A percentile compares a stretch with the other conserved stretches of the same genome.
These are phyloP conservation scores for Leptinotarsa lineolata DNA, from an alignment of 1,140 invertebrate genomes.

Conservation along the genomic window DNA sequence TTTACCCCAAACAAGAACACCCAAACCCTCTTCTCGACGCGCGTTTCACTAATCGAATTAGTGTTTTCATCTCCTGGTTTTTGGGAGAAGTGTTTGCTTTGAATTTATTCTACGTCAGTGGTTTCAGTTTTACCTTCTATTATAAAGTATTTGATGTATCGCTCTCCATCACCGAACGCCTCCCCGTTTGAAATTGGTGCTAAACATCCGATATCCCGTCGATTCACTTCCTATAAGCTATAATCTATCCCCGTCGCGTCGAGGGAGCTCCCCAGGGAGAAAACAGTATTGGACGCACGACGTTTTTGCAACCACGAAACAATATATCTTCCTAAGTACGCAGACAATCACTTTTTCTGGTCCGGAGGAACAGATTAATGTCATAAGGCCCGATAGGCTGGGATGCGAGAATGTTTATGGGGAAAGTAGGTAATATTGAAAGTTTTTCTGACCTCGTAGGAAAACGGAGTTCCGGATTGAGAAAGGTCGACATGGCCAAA, in stretches of 20 bases:
- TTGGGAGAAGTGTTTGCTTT: too few relatives aligned
- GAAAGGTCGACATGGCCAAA: too few relatives aligned
- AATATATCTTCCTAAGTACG: constrained; percentile 36
- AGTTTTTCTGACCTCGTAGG: too few relatives aligned
- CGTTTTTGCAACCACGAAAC: constrained; percentile 29
- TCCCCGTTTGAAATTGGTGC: too few relatives aligned
- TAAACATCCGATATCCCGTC: too few relatives aligned
- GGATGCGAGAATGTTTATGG: too few relatives aligned
- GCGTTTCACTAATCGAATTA: too few relatives aligned
- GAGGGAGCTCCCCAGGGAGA: constrained; percentile 26
- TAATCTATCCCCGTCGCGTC: constrained; percentile 29
- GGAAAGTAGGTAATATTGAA: too few relatives aligned
- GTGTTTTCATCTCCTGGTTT: too few relatives aligned
- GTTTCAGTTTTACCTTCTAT: background rate
- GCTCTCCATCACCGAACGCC: constrained; percentile 16
- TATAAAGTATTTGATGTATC: constrained; percentile 27
- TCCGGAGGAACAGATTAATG: background rate
- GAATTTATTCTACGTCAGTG: too few relatives aligned
- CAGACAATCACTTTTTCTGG: constrained; percentile 10
- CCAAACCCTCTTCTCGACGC: background rate
- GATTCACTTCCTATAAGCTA: constrained; percentile 11
- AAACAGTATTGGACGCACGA: constrained; percentile 32
- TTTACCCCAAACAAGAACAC: too few relatives aligned
- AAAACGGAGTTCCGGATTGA: too few relatives aligned
- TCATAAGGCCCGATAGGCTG: background rate